These are phyloP conservation scores for Apotomis turbidana DNA, from an alignment of 2,888 invertebrate genomes.

Conservation along the genomic window DNA sequence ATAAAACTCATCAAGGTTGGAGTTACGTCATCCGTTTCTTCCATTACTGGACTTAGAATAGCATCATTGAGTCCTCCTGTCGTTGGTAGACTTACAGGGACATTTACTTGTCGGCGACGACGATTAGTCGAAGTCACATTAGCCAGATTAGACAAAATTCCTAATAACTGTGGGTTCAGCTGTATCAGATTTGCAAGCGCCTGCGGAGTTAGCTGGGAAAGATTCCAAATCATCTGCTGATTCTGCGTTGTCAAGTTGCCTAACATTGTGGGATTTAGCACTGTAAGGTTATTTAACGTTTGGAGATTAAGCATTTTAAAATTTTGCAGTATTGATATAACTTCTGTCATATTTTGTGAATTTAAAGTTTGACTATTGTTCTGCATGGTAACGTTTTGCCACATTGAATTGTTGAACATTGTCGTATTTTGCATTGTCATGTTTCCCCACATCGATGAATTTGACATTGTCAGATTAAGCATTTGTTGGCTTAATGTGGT, in stretches of 20 bases:
- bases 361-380: slow-evolving; percentile 17
- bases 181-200: slow-evolving; percentile 4
- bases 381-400: slow-evolving; percentile 8
- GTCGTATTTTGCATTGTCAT: slow-evolving; percentile 9
- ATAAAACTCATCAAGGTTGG: slow-evolving; percentile 16
- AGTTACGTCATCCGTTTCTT: neutral
- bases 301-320: slow-evolving; percentile 16
- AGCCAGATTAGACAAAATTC: slow-evolving; percentile 3
- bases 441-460: slow-evolving; percentile 15
- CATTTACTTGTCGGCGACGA: slow-evolving; percentile 11
- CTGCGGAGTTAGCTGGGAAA: slow-evolving; percentile 13
- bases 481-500: slow-evolving; percentile 20
- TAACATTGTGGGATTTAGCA: slow-evolving; percentile 3
- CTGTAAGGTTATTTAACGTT: slow-evolving; percentile 21
- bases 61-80: slow-evolving; percentile 33
- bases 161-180: slow-evolving; percentile 17
- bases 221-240: slow-evolving; percentile 20
- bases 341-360: slow-evolving; percentile 12
- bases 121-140: slow-evolving; percentile 7
- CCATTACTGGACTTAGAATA: neutral
- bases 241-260: slow-evolving; percentile 7
- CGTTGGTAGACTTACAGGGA: slow-evolving; percentile 27
- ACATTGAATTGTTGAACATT: slow-evolving; percentile 7
- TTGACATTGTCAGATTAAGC: slow-evolving; percentile 11
- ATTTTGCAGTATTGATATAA: slow-evolving; percentile 21